phyloP scores from a whole-genome alignment of 2,113 vertebrate species.

The Peucedramus taeniatus region DNA sequence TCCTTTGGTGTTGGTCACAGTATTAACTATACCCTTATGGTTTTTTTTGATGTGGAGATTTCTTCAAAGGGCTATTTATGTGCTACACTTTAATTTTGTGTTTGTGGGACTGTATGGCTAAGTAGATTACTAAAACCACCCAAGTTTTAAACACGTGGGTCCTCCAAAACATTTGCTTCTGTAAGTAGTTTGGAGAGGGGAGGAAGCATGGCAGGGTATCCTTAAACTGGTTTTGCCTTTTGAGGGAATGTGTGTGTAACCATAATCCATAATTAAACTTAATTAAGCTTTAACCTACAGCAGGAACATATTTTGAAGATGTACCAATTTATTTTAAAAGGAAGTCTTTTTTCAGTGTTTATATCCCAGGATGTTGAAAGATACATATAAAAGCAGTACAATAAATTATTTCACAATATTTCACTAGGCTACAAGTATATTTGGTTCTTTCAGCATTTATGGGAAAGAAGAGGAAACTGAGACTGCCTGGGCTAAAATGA shows the following conservation, averaged over 20 bases:
- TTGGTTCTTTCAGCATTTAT: not conserved
- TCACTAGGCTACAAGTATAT: not conserved
- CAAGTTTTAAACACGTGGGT: not conserved
- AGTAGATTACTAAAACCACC: not conserved
- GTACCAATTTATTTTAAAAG: not conserved
- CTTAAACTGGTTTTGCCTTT: not conserved
- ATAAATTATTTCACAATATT: not conserved
- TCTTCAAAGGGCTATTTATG: not conserved
- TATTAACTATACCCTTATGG: not conserved
- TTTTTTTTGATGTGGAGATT: not conserved
- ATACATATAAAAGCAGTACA: not conserved
- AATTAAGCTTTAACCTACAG: not conserved
- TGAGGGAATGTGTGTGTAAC: not conserved
- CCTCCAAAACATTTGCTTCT: not conserved
- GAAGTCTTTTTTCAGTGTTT: not conserved
- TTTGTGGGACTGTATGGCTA: not conserved
- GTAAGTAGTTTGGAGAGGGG: not conserved
- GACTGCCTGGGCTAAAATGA: not conserved
- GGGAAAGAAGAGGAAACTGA: not conserved
- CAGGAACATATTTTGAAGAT: not conserved
- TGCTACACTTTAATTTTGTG: not conserved
- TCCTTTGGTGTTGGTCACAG: not conserved
- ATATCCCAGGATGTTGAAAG: not conserved
- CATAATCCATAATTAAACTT: not conserved
- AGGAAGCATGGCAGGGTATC: not conserved